phyloP scores from a whole-genome alignment of 2,797 vertebrate genomes.

The Calcarius lapponicus region DNA sequence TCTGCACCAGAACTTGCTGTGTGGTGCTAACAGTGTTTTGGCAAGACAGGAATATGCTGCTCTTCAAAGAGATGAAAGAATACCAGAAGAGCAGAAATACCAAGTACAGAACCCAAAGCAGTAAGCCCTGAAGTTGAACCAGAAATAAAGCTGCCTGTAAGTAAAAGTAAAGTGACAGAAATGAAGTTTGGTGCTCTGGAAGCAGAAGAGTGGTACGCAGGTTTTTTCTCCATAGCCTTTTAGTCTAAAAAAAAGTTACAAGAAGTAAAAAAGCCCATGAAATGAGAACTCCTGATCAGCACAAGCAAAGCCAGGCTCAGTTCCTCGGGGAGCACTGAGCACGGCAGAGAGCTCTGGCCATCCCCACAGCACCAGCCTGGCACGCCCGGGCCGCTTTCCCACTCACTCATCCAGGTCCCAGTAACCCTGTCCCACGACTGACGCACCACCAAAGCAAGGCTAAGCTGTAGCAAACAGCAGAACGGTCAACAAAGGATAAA shows the following conservation, averaged over 20 bases:
- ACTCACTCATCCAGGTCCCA: not conserved
- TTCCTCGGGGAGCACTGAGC: rapidly evolving
- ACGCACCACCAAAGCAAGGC: rapidly evolving
- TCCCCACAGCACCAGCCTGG: not conserved
- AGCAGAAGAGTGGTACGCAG: not conserved
- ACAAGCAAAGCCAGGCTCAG: not conserved
- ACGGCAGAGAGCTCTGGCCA: rapidly evolving
- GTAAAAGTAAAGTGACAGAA: not conserved
- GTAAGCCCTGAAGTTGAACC: not conserved
- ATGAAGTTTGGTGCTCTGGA: not conserved
- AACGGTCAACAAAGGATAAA: not conserved
- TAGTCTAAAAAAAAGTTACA: not conserved
- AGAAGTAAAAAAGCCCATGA: not conserved
- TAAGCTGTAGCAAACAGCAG: not conserved
- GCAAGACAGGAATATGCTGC: not conserved
- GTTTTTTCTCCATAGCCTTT: not conserved
- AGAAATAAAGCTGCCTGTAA: not conserved
- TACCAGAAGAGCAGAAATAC: not conserved
- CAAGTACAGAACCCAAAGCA: not conserved
- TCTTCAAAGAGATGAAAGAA: not conserved
- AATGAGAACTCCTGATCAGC: not conserved
- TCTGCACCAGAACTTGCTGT: not conserved
- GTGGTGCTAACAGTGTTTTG: not conserved
- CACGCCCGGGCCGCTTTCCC: rapidly evolving
- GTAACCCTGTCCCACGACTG: rapidly evolving